phyloP scores from a whole-genome alignment of 2,113 vertebrate genomes.

The Egretta garzetta region DNA sequence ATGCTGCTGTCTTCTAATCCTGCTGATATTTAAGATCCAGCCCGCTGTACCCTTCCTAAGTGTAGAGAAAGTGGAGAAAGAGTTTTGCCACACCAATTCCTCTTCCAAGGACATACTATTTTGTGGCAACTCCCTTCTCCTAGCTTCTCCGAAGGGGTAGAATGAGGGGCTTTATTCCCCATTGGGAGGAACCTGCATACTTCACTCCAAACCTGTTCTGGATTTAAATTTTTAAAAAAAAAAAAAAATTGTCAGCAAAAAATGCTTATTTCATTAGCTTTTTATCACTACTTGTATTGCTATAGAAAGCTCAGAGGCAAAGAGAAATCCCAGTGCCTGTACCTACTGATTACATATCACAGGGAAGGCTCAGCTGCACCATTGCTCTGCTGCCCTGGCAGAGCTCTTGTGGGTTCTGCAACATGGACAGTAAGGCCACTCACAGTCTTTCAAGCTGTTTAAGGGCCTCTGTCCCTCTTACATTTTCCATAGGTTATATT shows the following conservation, averaged over 20 bases:
- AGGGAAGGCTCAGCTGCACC: not conserved
- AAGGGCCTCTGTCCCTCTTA: not conserved
- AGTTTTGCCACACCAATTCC: not conserved
- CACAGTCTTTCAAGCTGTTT: not conserved
- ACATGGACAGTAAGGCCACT: not conserved
- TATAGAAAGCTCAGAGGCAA: not conserved
- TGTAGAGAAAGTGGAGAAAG: not conserved
- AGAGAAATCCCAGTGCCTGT: not conserved
- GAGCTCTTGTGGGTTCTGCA: not conserved
- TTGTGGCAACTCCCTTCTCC: not conserved
- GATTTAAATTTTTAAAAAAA: not conserved
- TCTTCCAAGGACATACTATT: not conserved
- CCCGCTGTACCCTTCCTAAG: not conserved
- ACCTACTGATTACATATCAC: not conserved
- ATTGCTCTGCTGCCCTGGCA: not conserved
- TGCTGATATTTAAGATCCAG: not conserved
- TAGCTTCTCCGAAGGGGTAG: not conserved
- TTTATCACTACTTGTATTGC: not conserved
- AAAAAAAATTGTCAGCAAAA: not conserved
- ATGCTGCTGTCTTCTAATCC: not conserved
- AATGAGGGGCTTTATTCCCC: not conserved
- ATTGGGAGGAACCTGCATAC: not conserved
- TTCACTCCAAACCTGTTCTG: not conserved
- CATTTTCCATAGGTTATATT: not conserved
- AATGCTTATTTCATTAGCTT: not conserved